A percentile compares a stretch with the other conserved stretches of the same genome.
Conservation (phyloP, 2,797 vertebrate species). For the Sandelia bainsii region DNA sequence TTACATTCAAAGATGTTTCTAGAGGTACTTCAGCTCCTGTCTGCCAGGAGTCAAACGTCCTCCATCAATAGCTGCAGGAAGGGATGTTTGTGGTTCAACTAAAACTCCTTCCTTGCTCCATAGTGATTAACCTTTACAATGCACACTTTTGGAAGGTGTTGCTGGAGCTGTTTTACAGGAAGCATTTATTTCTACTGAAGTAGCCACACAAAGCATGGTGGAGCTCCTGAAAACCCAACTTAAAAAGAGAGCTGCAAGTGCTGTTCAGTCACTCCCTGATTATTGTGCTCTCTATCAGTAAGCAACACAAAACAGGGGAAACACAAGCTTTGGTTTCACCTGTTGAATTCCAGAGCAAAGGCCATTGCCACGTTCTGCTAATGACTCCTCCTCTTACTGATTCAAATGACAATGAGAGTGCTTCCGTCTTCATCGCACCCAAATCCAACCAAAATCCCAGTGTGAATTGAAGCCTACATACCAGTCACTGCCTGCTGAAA, state of each 20-base stretch:
- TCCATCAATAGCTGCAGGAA: conserved; percentile 39
- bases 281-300: conserved; percentile 63
- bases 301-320: conserved; percentile 53
- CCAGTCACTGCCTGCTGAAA: conserved; percentile 5
- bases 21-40: conserved; percentile 10
- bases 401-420: conserved; percentile 42
- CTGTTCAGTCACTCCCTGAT: conserved; percentile 47
- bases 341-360: conserved; percentile 78
- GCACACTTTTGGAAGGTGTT: conserved; percentile 37
- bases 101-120: conserved; percentile 34
- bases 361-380: conserved; percentile 73
- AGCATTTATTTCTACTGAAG: conserved; percentile 13
- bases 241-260: conserved; percentile 6
- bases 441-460: conserved; percentile 5
- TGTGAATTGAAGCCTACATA: conserved; percentile 37
- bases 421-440: conserved; percentile 44
- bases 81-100: conserved; percentile 51
- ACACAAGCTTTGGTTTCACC: conserved; percentile 77
- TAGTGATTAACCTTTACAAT: conserved; percentile 1
- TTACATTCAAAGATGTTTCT: conserved; percentile 43
- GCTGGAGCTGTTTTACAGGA: conserved; percentile 44
- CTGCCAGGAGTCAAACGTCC: conserved; percentile 37
- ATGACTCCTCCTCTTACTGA: conserved; percentile 51
- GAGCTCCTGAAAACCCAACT: conserved; percentile 14
- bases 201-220: not conserved